A percentile compares a stretch with the other conserved stretches of the same genome.
phyloP scores from a whole-genome alignment of 2,888 invertebrate genomes.

The Tanytarsus gracilentus region DNA sequence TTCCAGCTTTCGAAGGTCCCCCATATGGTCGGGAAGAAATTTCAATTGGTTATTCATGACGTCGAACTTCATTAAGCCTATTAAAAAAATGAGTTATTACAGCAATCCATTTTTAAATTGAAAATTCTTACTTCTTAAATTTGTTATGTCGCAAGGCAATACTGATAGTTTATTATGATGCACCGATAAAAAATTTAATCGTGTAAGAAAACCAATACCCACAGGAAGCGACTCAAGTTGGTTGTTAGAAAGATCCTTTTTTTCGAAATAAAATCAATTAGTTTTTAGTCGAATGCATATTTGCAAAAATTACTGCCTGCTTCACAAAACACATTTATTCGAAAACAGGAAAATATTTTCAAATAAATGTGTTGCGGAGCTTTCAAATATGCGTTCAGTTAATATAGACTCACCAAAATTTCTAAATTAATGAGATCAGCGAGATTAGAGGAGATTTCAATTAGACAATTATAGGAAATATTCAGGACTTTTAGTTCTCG shows the following conservation, averaged over 20 bases:
- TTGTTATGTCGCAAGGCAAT: constrained; percentile 72
- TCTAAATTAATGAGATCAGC: constrained; percentile 73
- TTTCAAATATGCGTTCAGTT: no score
- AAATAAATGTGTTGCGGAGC: no score
- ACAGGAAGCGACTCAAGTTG: constrained; percentile 61
- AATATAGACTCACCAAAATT: constrained; percentile 57
- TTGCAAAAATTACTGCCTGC: no score
- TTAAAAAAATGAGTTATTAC: neutral
- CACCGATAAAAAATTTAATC: constrained; percentile 61
- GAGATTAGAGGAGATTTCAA: constrained; percentile 57
- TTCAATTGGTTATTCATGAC: constrained; percentile 62
- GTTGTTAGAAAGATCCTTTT: constrained; percentile 73
- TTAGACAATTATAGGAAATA: constrained; percentile 64
- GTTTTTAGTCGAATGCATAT: no score
- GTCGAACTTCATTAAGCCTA: constrained; percentile 59
- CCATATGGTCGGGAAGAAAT: constrained; percentile 54
- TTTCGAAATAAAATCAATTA: constrained; percentile 19
- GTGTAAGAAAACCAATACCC: constrained; percentile 74
- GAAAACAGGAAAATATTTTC: no score
- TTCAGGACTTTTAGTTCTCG: constrained; percentile 61
- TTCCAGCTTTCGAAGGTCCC: constrained; percentile 65
- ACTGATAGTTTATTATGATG: constrained; percentile 65
- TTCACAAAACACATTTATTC: no score
- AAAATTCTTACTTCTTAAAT: constrained; percentile 60
- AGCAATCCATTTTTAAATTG: neutral